phyloP scores from a whole-genome alignment of 2,797 vertebrate species.

The Diplodus sargus region DNA sequence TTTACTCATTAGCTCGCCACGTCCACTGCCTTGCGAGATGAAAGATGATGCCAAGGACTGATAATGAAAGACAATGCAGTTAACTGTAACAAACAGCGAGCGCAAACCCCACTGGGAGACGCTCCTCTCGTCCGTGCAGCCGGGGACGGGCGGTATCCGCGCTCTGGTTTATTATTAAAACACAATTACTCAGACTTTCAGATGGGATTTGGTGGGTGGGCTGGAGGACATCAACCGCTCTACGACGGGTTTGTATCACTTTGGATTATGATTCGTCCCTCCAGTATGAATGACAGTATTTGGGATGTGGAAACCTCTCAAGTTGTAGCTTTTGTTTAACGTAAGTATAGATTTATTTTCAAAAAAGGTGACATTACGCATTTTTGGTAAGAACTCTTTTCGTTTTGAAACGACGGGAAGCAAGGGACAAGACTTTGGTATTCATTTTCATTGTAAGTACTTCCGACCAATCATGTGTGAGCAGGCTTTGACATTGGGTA shows the following conservation, averaged over 20 bases:
- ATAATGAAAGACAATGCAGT: slow-evolving; percentile 81
- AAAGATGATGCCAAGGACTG: slow-evolving; percentile 72
- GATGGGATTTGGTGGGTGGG: slow-evolving; percentile 50
- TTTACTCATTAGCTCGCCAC: slow-evolving; percentile 76
- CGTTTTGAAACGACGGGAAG: no score
- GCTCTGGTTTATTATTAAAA: slow-evolving; percentile 73
- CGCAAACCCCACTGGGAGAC: slow-evolving; percentile 64
- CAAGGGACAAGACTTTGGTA: no score
- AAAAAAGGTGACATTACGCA: no score
- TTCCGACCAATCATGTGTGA: no score
- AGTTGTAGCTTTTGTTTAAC: not conserved
- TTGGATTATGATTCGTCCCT: slow-evolving; percentile 28
- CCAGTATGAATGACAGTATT: not conserved
- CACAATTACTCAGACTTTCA: slow-evolving; percentile 76
- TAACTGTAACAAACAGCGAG: slow-evolving; percentile 70
- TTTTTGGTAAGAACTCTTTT: no score
- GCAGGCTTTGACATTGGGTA: no score
- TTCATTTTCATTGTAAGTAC: no score
- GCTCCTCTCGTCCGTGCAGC: slow-evolving; percentile 43
- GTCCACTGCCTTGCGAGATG: slow-evolving; percentile 66
- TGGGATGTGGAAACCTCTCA: not conserved
- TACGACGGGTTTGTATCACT: slow-evolving; percentile 49
- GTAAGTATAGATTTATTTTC: no score
- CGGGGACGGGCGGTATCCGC: slow-evolving; percentile 59
- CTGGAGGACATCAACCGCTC: slow-evolving; percentile 40